These are phyloP conservation scores for Euwallacea similis DNA, from an alignment of 1,140 invertebrate genomes.

Conservation along the genomic window DNA sequence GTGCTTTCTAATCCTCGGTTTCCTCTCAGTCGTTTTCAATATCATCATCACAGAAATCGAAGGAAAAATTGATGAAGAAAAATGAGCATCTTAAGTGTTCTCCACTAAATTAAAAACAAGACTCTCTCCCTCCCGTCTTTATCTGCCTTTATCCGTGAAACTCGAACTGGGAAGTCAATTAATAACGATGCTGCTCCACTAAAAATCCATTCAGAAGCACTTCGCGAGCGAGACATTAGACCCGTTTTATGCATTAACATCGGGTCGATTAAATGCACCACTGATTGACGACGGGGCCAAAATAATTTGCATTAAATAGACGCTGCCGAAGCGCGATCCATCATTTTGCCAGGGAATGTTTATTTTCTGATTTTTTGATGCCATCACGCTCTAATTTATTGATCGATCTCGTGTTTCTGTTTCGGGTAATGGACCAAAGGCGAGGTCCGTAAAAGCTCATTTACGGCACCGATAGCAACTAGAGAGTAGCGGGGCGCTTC, in stretches of 20 bases:
- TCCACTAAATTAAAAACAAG: no score
- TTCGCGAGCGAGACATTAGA: slow-evolving; percentile 1
- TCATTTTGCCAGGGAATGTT: slow-evolving; percentile 4
- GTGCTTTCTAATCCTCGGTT: no score
- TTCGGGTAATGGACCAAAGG: not conserved
- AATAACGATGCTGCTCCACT: no score
- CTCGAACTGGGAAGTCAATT: no score
- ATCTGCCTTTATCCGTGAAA: no score
- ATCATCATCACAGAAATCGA: no score
- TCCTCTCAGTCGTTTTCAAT: no score
- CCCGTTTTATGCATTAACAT: slow-evolving; percentile 18
- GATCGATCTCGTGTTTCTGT: not conserved
- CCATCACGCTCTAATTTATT: not conserved
- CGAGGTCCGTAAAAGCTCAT: not conserved
- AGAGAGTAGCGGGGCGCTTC: not conserved
- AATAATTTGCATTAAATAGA: slow-evolving; percentile 18
- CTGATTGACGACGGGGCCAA: slow-evolving; percentile 10
- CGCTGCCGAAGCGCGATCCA: slow-evolving; percentile 10
- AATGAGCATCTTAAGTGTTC: no score
- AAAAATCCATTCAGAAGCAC: no score
- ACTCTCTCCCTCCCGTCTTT: no score
- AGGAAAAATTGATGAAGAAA: no score
- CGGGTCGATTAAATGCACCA: slow-evolving; percentile 6
- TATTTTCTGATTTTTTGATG: not conserved
- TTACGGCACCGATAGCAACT: not conserved